Percentiles rank a stretch among this genome's conserved stretches.
phyloP scores from a whole-genome alignment of 2,888 invertebrate genomes.

The Scaptodrosophila latifasciaeformis region DNA sequence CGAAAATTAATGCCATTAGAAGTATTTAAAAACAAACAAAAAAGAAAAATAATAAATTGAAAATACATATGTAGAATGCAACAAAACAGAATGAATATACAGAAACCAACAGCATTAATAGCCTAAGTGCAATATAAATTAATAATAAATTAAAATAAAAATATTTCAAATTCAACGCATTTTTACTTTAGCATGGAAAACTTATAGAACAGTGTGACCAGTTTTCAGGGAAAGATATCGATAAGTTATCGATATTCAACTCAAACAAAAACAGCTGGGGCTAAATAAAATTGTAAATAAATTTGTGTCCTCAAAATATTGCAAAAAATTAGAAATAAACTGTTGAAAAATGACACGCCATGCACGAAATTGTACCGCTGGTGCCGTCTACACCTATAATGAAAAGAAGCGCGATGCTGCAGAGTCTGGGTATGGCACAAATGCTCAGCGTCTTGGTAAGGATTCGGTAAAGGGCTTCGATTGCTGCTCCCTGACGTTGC shows the following conservation, averaged over 20 bases:
- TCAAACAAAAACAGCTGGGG: too few relatives aligned
- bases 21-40: neutral
- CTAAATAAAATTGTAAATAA: too few relatives aligned
- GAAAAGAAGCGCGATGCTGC: constrained; percentile 97
- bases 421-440: constrained; percentile 93
- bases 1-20: constrained; percentile 6
- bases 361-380: constrained; percentile 98
- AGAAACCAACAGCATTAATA: neutral
- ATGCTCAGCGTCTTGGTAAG: constrained; percentile 74
- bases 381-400: constrained; percentile 98
- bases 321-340: too few relatives aligned
- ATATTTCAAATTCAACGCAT: constrained; percentile 3
- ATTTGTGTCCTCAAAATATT: constrained; percentile 13
- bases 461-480: constrained; percentile 89
- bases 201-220: neutral
- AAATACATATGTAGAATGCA: constrained; percentile 20
- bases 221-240: too few relatives aligned
- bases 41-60: constrained; percentile 15
- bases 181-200: neutral
- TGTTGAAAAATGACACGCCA: constrained; percentile 94
- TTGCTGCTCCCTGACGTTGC: constrained; percentile 96
- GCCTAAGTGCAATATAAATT: constrained; percentile 16
- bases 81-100: too few relatives aligned
- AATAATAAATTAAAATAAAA: constrained; percentile 20
- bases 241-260: too few relatives aligned